Evolutionary conservation across 2,888 invertebrate genomes (phyloP).

Genomic region (Margaritifera margaritifera): DNA sequence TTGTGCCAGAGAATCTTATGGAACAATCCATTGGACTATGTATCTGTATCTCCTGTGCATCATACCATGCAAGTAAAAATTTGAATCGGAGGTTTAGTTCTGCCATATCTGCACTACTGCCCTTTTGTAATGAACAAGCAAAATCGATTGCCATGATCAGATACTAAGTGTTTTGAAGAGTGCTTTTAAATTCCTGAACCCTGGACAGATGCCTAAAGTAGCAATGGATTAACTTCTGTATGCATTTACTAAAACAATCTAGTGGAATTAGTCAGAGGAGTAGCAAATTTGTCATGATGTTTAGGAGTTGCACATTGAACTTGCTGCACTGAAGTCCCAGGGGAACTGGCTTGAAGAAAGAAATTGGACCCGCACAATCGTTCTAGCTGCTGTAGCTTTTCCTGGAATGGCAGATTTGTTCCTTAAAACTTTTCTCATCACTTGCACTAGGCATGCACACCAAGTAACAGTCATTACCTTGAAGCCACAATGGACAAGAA

Average conservation of each 20-base stretch:
- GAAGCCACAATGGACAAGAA: too few species aligned
- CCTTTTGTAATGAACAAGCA: background rate
- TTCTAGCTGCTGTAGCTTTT: constrained; percentile 2
- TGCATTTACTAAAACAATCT: background rate
- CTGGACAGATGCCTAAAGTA: background rate
- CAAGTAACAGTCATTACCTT: background rate
- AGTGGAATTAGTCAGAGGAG: constrained; percentile 2
- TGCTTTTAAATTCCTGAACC: background rate
- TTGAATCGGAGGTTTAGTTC: background rate
- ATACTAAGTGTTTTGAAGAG: background rate
- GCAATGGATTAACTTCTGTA: too few species aligned
- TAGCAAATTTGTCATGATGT: background rate
- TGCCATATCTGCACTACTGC: background rate
- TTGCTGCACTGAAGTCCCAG: background rate
- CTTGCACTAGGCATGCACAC: constrained; percentile 1
- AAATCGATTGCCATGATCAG: constrained; percentile 2
- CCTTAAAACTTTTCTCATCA: background rate
- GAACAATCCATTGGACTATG: too few species aligned
- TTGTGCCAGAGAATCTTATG: too few species aligned
- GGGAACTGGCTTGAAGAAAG: background rate
- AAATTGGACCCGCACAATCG: background rate
- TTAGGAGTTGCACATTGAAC: background rate
- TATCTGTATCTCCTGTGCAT: background rate
- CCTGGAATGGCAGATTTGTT: constrained; percentile 2
- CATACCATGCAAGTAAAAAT: constrained; percentile 1